A percentile compares a stretch with the other conserved stretches of the same genome.
Conservation (phyloP, 2,888 invertebrate genomes). For the Acheta domesticus region DNA sequence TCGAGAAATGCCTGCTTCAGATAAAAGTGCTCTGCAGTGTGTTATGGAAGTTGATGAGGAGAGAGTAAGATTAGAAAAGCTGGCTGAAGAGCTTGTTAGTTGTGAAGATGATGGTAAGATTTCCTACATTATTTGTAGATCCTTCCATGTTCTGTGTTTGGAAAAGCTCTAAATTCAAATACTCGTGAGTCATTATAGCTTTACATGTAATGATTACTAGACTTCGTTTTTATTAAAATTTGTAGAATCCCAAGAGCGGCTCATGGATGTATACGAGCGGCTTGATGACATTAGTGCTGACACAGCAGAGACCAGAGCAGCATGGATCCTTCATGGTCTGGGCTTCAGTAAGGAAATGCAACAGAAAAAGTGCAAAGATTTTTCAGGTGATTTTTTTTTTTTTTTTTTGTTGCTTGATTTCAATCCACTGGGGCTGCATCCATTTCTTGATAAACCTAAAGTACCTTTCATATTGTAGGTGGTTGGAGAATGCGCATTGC, state of each 20-base stretch:
- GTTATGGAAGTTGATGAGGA: slow-evolving; percentile 95
- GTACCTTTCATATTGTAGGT: slow-evolving; percentile 47
- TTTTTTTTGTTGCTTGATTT: not conserved
- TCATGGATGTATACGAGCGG: slow-evolving; percentile 97
- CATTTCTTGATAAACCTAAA: not conserved
- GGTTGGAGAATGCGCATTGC: slow-evolving; percentile 99
- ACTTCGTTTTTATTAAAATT: too few species aligned
- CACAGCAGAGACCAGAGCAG: slow-evolving; percentile 91
- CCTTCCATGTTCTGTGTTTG: not conserved
- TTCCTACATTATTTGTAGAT: not conserved
- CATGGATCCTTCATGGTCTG: slow-evolving; percentile 91
- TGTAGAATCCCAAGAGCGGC: slow-evolving; percentile 83
- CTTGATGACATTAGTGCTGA: slow-evolving; percentile 95
- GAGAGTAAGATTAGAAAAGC: slow-evolving; percentile 80
- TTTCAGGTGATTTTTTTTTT: slow-evolving; percentile 61
- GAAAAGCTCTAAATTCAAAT: not conserved
- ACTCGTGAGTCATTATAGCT: too few species aligned
- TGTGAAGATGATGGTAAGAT: slow-evolving; percentile 76
- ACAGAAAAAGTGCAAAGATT: slow-evolving; percentile 68
- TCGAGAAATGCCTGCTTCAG: slow-evolving; percentile 96
- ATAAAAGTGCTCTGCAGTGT: slow-evolving; percentile 90
- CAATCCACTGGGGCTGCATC: not conserved
- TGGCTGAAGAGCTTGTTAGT: slow-evolving; percentile 84
- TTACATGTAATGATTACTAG: too few species aligned
- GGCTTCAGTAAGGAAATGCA: slow-evolving; percentile 79